Evolutionary conservation across 2,797 vertebrate genomes (phyloP), one percentile per base, ranked within the genome.

Genomic region (Buphagus erythrorhynchus): DNA sequence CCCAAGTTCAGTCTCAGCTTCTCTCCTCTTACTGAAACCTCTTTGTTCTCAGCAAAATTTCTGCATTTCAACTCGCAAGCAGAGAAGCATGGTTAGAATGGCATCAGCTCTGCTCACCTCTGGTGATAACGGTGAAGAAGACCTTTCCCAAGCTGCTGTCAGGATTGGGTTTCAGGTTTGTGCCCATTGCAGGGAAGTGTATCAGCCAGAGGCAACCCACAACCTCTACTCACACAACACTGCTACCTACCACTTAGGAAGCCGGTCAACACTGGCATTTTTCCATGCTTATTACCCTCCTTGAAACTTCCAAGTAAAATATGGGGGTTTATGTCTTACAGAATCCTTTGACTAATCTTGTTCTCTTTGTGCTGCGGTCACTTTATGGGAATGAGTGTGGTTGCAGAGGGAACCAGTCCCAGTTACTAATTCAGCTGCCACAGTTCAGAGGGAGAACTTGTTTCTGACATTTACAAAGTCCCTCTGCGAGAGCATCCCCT

Each of bases 91-190:
- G 6, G 4, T 74, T 93, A 55, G 16, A 18, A 46, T 2, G 2
- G 3, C n/a, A 40, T 20, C 62, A 61, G 21, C 19, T 66, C 16
- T 79, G 28, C 7, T 38, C 2, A 3, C 52, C 8, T 17, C 28
- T 12, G 20, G 3, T 49, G 11, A 63, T 17, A 54, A 0, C 0
- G 21, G 7, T 4, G 2, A 36, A 45, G 9, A 63, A 28, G 28
- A 55, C 28, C 15, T 82, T 76, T 26, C 19, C 18, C n/a, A 88
- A 31, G 6, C 42, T 66, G n/a, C 58, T 73, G 5, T 40, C 7
- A 6, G 9, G 5, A 3, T 61, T 62, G 9, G 17, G 24, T 54
- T 1, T 0, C 26, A 72, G 7, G 4, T 42, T 22, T 73, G 82
- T 72, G 24, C 11, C 19, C 13, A 13, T 59, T 33, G 3, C 24